Conservation (phyloP, 2,113 vertebrate genomes). For the Leptobrachium ailaonicum region DNA sequence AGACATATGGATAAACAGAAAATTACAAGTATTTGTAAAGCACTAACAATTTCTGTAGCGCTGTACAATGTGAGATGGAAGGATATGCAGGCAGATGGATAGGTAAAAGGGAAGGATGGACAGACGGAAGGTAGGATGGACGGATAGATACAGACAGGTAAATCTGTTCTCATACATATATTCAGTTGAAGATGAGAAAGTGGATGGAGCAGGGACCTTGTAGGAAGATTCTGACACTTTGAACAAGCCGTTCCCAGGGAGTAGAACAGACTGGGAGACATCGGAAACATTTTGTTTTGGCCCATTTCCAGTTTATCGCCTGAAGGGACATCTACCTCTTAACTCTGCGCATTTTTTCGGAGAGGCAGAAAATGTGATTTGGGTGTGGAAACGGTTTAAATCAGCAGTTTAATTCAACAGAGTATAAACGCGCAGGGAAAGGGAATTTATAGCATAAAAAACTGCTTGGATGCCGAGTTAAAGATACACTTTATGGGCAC, state of each 20-base stretch:
- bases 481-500: too few relatives aligned
- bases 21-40: too few relatives aligned
- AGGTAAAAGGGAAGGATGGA: too few relatives aligned
- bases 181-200: too few relatives aligned
- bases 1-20: too few relatives aligned
- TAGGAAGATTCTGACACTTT: slow-evolving; percentile 16
- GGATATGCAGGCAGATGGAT: too few relatives aligned
- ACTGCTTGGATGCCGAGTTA: too few relatives aligned
- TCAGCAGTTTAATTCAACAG: slow-evolving; percentile 3
- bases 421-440: background rate
- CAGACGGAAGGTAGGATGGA: too few relatives aligned
- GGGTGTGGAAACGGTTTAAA: slow-evolving; percentile 14
- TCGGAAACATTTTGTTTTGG: slow-evolving; percentile 4
- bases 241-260: slow-evolving; percentile 12
- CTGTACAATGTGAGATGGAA: too few relatives aligned
- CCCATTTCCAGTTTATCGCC: slow-evolving; percentile 6
- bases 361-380: slow-evolving; percentile 38
- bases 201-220: background rate
- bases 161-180: too few relatives aligned
- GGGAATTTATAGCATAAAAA: background rate
- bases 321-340: background rate
- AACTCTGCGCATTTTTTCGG: background rate
- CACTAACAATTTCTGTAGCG: too few relatives aligned
- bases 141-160: too few relatives aligned
- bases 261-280: background rate